A percentile compares a stretch with the other conserved stretches of the same genome.
Evolutionary conservation across 2,797 vertebrate species (phyloP).

Genomic region (Myotis myotis): DNA sequence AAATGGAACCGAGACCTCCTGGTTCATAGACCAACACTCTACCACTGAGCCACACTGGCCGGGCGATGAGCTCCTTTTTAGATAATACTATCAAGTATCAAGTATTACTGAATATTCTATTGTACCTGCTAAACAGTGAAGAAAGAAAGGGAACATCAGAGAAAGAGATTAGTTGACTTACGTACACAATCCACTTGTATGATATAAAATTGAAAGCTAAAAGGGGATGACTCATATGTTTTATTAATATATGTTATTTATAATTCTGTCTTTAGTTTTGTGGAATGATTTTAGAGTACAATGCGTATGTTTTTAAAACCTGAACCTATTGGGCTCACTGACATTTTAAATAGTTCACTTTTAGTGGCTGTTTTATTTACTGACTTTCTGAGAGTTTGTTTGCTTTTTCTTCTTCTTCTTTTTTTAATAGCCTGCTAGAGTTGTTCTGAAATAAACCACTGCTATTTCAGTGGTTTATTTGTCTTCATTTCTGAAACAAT

Average conservation of each 20-base stretch:
- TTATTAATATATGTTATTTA: background rate
- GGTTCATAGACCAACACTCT: too few species aligned
- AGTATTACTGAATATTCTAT: background rate
- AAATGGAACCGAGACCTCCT: too few species aligned
- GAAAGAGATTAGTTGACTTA: background rate
- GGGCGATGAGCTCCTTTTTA: background rate
- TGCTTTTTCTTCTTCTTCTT: background rate
- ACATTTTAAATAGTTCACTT: conserved; percentile 25
- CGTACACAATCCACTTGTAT: background rate
- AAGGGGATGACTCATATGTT: background rate
- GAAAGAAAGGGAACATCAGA: background rate
- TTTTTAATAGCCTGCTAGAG: background rate
- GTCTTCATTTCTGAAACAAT: conserved; percentile 45
- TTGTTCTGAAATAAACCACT: conserved; percentile 37
- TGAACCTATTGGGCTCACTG: background rate
- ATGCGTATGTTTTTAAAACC: background rate
- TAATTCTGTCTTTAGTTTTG: conserved; percentile 7
- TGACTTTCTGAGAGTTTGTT: conserved; percentile 21
- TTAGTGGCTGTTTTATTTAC: conserved; percentile 21
- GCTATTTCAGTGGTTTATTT: conserved; percentile 28
- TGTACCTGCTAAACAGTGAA: background rate
- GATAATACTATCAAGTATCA: background rate
- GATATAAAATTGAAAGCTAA: background rate
- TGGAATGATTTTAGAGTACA: conserved; percentile 34
- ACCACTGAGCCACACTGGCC: too few species aligned